phyloP scores from a whole-genome alignment of 2,888 invertebrate genomes.

The Drosophila fungiperda region DNA sequence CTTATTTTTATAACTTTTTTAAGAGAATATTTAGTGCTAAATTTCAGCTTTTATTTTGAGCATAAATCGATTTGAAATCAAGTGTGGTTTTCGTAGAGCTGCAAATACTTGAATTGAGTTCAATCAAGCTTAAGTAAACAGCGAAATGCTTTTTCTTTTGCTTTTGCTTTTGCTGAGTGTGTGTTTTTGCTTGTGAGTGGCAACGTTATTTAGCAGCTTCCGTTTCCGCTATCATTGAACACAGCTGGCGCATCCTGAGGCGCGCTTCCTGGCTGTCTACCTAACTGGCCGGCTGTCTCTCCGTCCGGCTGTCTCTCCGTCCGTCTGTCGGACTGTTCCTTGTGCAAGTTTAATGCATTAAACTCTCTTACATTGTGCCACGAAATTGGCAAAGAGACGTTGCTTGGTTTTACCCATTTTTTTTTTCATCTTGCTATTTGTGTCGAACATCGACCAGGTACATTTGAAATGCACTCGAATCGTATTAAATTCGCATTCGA shows the following conservation, averaged over 20 bases:
- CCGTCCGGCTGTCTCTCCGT: background rate
- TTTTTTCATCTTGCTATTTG: constrained; percentile 40
- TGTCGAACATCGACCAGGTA: constrained; percentile 45
- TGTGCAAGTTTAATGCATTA: constrained; percentile 79
- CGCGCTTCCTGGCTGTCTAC: constrained; percentile 31
- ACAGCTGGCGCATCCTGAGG: constrained; percentile 71
- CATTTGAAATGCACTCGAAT: constrained; percentile 59
- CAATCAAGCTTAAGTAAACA: background rate
- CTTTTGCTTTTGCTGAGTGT: constrained; percentile 18
- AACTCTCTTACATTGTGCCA: constrained; percentile 74
- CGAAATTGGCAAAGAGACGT: constrained; percentile 68
- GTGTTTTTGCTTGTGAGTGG: constrained; percentile 43
- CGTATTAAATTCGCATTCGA: constrained; percentile 57
- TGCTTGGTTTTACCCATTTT: constrained; percentile 20
- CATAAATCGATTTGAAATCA: background rate
- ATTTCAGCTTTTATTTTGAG: background rate
- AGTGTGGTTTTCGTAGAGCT: background rate
- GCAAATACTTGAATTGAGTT: background rate
- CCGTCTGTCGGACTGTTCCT: constrained; percentile 17
- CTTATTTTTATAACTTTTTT: background rate
- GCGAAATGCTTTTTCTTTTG: background rate
- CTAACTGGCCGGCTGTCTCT: background rate
- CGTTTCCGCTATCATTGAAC: constrained; percentile 72
- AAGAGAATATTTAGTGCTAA: background rate
- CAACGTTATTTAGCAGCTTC: constrained; percentile 79